phyloP scores from a whole-genome alignment of 2,888 invertebrate species.

The Tortricodes alternella region DNA sequence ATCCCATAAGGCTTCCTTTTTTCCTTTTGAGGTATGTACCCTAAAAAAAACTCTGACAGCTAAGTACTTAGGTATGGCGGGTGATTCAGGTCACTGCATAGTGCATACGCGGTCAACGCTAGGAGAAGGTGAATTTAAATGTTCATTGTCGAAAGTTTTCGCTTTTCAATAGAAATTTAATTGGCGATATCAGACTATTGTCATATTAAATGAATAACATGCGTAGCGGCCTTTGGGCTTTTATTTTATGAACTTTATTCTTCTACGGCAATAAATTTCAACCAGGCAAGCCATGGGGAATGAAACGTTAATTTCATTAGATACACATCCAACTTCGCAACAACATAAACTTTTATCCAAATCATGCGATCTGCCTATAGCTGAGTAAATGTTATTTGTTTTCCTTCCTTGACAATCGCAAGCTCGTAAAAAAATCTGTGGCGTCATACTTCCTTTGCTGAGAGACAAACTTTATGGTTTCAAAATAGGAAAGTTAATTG shows the following conservation, averaged over 20 bases:
- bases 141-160: too few relatives aligned
- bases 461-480: conserved; percentile 23
- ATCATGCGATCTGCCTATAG: conserved; percentile 24
- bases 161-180: too few relatives aligned
- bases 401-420: conserved; percentile 22
- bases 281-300: conserved; percentile 19
- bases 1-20: too few relatives aligned
- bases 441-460: conserved; percentile 25
- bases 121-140: too few relatives aligned
- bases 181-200: too few relatives aligned
- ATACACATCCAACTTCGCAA: conserved; percentile 21
- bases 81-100: too few relatives aligned
- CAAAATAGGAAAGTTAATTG: conserved; percentile 20
- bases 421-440: conserved; percentile 31
- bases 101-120: too few relatives aligned
- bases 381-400: conserved; percentile 34
- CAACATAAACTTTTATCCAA: conserved; percentile 29
- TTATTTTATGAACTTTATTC: neutral
- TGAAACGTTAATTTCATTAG: conserved; percentile 26
- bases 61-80: too few relatives aligned
- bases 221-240: neutral
- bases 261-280: conserved; percentile 17
- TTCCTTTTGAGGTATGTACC: too few relatives aligned
- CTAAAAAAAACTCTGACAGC: too few relatives aligned
- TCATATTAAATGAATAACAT: neutral